Evolutionary conservation across 2,113 vertebrate genomes (phyloP), one percentile per base, ranked within the genome.

Genomic region (Bufo gargarizans): DNA sequence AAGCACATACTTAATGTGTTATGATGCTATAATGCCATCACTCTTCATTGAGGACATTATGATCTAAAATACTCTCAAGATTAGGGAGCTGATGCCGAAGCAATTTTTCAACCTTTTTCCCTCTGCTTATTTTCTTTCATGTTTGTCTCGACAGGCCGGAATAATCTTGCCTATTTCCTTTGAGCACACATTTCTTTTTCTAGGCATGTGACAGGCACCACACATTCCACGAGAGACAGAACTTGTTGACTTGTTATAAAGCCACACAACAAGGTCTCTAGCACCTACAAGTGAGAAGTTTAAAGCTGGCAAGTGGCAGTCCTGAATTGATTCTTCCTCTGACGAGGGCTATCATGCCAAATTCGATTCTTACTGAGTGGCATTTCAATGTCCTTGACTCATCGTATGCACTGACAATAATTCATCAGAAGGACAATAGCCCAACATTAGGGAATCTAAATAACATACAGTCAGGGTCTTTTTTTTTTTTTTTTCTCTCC

Each of bases 321-420:
- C 95, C 96, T 96, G 95, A 96, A 96, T 96, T 96, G 96, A 98
- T 96, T 96, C 96, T 94, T 96, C 95, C 96, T 97, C 74, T 95
- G 94, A 96, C 96, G 95, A 98, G 96, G 87, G 96, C 95, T 96
- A 97, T 98, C 97, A 97, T 96, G 95, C 96, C 96, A 99, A 98
- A 97, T 98, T 97, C 95, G 98, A 97, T 97, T 97, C 96, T 95
- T 96, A 98, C 96, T 99, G 96, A 97, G 97, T 97, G 97, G 96
- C 96, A 97, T 97, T 98, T 97, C 96, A 96, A 96, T 94, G 95
- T 96, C 97, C 97, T 99, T 98, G 97, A 99, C 98, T 97, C 95
- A 94, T 95, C 95, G 95, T 95, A 96, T 96, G 96, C 97, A 96
- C 96, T 95, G 94, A 95, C 95, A 96, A 96, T 96, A 95, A 96